Evolutionary conservation across 2,797 vertebrate genomes (phyloP), one percentile per base, ranked within the genome.

Genomic region (Oreortyx pictus): DNA sequence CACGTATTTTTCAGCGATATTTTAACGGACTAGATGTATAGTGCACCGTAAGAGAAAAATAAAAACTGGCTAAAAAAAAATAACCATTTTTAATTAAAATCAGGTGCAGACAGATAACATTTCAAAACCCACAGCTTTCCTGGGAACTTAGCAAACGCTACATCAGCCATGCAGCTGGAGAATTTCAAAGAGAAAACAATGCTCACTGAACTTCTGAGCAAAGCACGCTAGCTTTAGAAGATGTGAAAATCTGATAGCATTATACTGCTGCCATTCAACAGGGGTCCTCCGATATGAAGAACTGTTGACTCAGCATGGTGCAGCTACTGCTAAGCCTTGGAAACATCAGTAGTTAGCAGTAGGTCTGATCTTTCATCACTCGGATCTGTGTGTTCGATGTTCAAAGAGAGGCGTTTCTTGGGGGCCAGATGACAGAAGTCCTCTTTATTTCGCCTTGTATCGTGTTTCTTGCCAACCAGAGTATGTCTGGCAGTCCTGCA

Each of bases 121-220:
- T 88, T 86, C 76, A 88, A 89, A 94, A 50, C 20, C 47, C 43
- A 57, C 25, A 81, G 87, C n/a, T 72, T 89, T 76, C 64, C 76
- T 79, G 57, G 44, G 82, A 95, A 93, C 70, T 85, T 90, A 83
- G 64, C 73, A 79, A 89, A 83, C 2, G 17, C 71, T 33, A 7
- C 73, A 88, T 84, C 62, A 94, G 73, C 64, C 71, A 62, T 4
- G 17, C n/a, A 95, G 87, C 77, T 77, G 74, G 95, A 89, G 60
- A 93, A 94, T 78, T 93, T 90, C 86, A 79, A 88, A 94, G 70
- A 93, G 66, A 83, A 96, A 96, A 82, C 71, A 92, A 75, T 76
- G 82, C 18, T 86, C 79, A 59, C 44, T 88, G 79, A 94, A 93
- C 86, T 92, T 90, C 70, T 76, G 59, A 95, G 86, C 86, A 92